Percentiles rank a stretch among this genome's conserved stretches.
These are phyloP conservation scores for Nerophis ophidion DNA, from an alignment of 2,113 vertebrate species.

Conservation along the genomic window DNA sequence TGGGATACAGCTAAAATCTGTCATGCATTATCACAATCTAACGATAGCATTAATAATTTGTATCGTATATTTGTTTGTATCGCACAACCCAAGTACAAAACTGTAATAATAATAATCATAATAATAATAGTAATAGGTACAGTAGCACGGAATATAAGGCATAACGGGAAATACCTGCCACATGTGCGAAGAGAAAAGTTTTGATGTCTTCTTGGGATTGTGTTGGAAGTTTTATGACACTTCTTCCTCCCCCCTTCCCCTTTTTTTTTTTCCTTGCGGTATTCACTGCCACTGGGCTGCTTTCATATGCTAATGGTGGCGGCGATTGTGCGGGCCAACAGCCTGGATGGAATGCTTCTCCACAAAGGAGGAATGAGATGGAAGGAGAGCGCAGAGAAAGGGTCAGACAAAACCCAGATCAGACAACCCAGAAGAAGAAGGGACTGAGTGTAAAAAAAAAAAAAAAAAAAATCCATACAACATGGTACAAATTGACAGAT, in stretches of 20 bases:
- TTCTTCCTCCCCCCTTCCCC: constrained; percentile 36
- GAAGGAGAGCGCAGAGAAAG: constrained; percentile 31
- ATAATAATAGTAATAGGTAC: too few relatives aligned
- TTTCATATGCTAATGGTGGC: constrained; percentile 64
- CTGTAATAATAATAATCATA: too few relatives aligned
- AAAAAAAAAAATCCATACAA: background rate
- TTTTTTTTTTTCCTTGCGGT: background rate
- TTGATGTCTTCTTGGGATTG: constrained; percentile 18
- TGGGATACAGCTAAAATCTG: too few relatives aligned
- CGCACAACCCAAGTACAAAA: too few relatives aligned
- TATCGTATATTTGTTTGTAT: too few relatives aligned
- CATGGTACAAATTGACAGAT: background rate
- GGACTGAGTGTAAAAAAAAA: background rate
- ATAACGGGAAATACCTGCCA: constrained; percentile 6
- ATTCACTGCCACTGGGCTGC: constrained; percentile 34
- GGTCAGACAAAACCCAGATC: constrained; percentile 29
- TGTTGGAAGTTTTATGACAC: constrained; percentile 51
- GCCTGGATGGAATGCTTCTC: constrained; percentile 60
- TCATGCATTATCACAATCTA: too few relatives aligned
- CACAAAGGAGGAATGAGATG: constrained; percentile 53
- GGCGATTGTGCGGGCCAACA: constrained; percentile 56
- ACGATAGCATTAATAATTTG: too few relatives aligned
- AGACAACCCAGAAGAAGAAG: constrained; percentile 10
- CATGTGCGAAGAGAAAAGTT: constrained; percentile 23
- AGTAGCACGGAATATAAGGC: too few relatives aligned